A percentile compares a stretch with the other conserved stretches of the same genome.
Conservation (phyloP, 2,888 invertebrate species). For the Orthosia incerta region DNA sequence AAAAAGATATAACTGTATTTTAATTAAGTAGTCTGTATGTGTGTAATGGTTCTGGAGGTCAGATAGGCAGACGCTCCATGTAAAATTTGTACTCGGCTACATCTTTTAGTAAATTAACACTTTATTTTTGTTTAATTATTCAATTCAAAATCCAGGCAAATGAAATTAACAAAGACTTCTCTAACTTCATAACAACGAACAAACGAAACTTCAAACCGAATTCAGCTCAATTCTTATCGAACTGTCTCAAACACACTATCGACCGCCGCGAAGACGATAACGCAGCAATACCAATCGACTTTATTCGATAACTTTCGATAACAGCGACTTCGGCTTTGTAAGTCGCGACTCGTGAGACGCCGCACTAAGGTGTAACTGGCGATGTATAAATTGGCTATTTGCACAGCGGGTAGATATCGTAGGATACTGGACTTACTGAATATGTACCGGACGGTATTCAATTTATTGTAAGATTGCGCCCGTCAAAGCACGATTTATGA, state of each 20-base stretch:
- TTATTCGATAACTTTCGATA: conserved; percentile 55
- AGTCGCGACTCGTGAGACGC: conserved; percentile 21
- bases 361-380: conserved; percentile 54
- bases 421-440: conserved; percentile 63
- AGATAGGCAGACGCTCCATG: too few relatives aligned
- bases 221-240: conserved; percentile 47
- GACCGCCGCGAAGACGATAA: conserved; percentile 53
- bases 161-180: background rate
- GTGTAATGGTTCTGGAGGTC: too few relatives aligned
- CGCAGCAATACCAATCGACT: conserved; percentile 57
- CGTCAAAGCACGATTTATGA: conserved; percentile 68
- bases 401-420: conserved; percentile 71
- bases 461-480: conserved; percentile 73
- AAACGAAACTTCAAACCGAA: conserved; percentile 21
- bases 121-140: background rate
- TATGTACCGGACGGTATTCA: conserved; percentile 70
- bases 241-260: conserved; percentile 51
- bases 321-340: conserved; percentile 28
- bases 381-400: conserved; percentile 76
- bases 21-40: too few relatives aligned
- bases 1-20: too few relatives aligned
- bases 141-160: background rate
- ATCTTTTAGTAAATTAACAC: too few relatives aligned
- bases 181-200: conserved; percentile 11
- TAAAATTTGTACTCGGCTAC: too few relatives aligned